Base-by-base conservation (phyloP, 1,140 invertebrate genomes). In the Calliopsis andreniformis region DNA sequence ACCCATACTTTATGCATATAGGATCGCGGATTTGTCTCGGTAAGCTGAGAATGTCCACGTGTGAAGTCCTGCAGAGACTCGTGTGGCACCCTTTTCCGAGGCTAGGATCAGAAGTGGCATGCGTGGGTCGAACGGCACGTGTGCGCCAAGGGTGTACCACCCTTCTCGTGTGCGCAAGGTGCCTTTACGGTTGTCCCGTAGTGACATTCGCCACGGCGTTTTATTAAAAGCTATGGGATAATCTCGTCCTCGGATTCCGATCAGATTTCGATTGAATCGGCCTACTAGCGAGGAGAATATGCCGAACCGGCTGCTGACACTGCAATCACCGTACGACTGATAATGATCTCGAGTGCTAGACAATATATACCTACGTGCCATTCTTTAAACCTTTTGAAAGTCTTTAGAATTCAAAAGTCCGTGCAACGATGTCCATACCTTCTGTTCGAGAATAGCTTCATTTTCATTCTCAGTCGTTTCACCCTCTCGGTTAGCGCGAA, bases 1-100 rank as follows among this genome's bases (percentile, higher is more conserved):
- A 88, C 91, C 89, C 90, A 92, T 92, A 88, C 88, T 87, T 92
- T 92, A 92, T 92, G 91, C 91, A 91, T 91, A 91, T 90, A 91
- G 89, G 87, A 91, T 91, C 90, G 87, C 83, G 88, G 91, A 92
- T 92, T 92, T 91, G 91, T 91, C 90, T 88, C 91, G 91, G 88
- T 91, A 91, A 91, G 89, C 90, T 91, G 90, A 91, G 89, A 92
- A 91, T 90, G 90, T 91, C 91, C 91, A 92, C 90, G 90, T 91
- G 91, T 88, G 84, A 78, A 76, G 85, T 82, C 83, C 77, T 79
- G 66, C 77, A 76, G 75, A 84, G 80, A 77, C 83, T 83, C 56
- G 61, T 58, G 49, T 8, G 43, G 56, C 76, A 84, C 85, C 81
- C 87, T 80, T 86, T 80, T 72, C 62, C 58, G 53, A 66, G 12